Base-by-base conservation (phyloP, 2,888 invertebrate species). In the Chrysotoxum bicinctum region DNA sequence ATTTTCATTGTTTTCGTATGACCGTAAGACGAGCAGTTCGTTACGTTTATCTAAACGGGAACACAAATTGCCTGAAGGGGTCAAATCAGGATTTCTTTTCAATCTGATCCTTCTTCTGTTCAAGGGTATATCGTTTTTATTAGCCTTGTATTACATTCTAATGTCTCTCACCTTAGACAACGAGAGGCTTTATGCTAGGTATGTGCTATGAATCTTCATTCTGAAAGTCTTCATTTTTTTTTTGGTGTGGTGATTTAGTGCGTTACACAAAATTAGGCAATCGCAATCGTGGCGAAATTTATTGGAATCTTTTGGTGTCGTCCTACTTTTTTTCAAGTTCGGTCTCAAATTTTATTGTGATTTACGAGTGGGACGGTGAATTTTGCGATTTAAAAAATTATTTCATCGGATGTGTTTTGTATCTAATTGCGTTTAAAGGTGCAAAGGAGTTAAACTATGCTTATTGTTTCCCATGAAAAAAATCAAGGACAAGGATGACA, bases 251-350 rank as follows among this genome's bases (percentile, higher is more conserved):
- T 87, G 87, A 87, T 87, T 87, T 87, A 87, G 87, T 87, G 87
- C 85, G 87, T 85, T 87, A 79, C 87, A 87, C 82, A 75, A 83
- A 87, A 87, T 87, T 87, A 87, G 85, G 77, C 73, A 86, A 82
- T 78, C 23, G 85, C 81, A 85, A 85, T 87, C 87, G 87, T 88
- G 73, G 87, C 87, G 74, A 89, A 89, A 88, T 90, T 88, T 87
- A 90, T 89, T 87, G 52, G 60, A 26, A 64, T 87, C 84, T 75
- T 87, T 76, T 86, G 75, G 66, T 48, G 58, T 62, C 76, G 69
- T 85, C 79, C 80, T 81, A 32, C 30, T 76, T 60, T 58, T 77
- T 62, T 83, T 54, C 32, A 66, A 62, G 26, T 26, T 26, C 6
- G 12, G 8, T 23, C 1, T 23, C 3, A 50, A 35, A 66, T 40